phyloP scores from a whole-genome alignment of 2,797 vertebrate genomes.

The Myripristis jacobus region DNA sequence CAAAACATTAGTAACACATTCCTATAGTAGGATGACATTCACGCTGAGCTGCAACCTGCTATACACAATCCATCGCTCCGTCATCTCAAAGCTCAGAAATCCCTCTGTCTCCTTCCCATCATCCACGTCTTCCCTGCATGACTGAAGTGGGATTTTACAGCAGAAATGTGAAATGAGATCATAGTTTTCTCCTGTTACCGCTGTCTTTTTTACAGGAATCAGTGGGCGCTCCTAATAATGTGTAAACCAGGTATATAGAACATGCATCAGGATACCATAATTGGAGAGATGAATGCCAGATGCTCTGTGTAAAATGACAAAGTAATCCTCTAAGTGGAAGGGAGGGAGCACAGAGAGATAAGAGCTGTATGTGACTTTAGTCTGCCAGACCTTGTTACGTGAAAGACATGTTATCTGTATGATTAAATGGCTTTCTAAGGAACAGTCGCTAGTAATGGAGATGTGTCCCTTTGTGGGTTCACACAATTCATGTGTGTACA shows the following conservation, averaged over 20 bases:
- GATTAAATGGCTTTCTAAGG: constrained; percentile 55
- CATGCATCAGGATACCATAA: neutral
- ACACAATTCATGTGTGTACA: constrained; percentile 14
- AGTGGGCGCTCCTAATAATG: neutral
- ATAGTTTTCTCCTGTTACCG: neutral
- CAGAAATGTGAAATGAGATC: constrained; percentile 11
- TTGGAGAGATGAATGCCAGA: neutral
- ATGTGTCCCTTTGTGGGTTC: constrained; percentile 45
- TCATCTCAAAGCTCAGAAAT: neutral
- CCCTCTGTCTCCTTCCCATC: neutral
- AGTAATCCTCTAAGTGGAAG: constrained; percentile 16
- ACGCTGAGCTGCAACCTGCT: neutral
- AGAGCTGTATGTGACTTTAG: constrained; percentile 27
- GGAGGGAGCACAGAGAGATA: constrained; percentile 8
- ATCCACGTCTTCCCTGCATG: neutral
- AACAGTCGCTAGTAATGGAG: constrained; percentile 41
- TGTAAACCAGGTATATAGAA: neutral
- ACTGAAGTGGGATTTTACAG: neutral
- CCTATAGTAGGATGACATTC: neutral
- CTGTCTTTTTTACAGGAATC: neutral
- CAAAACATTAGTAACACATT: constrained; percentile 24
- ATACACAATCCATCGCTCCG: no score
- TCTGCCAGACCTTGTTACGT: constrained; percentile 37
- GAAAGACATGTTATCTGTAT: constrained; percentile 34
- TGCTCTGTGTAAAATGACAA: constrained; percentile 17